These are phyloP conservation scores for Drosophila greeni DNA, from an alignment of 2,888 invertebrate species.

Conservation along the genomic window DNA sequence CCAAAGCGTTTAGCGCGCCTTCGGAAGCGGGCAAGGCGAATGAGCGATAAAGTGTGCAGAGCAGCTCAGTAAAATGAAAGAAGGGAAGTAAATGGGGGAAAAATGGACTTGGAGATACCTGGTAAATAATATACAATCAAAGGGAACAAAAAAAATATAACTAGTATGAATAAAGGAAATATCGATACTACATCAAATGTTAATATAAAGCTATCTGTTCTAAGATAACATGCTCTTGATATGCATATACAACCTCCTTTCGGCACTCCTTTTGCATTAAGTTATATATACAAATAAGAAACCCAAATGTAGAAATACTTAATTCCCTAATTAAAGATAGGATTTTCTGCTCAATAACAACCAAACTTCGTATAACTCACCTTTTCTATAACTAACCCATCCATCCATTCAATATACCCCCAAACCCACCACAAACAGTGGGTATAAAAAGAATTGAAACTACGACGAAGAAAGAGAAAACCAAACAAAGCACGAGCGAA, in stretches of 20 bases:
- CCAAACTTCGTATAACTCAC: too few species aligned
- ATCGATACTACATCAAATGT: too few species aligned
- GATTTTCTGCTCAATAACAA: background rate
- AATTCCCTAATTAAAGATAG: background rate
- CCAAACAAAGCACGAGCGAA: slow-evolving; percentile 32
- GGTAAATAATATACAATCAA: fast-evolving
- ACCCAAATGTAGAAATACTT: too few species aligned
- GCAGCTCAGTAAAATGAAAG: slow-evolving; percentile 43
- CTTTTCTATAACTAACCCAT: background rate
- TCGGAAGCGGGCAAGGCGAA: slow-evolving; percentile 48
- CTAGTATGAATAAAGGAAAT: background rate
- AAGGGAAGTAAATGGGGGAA: slow-evolving; percentile 10
- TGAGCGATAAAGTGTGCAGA: slow-evolving; percentile 67
- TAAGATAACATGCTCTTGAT: too few species aligned
- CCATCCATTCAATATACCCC: background rate
- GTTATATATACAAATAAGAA: too few species aligned
- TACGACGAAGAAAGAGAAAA: slow-evolving; percentile 31
- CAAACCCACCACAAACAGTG: background rate
- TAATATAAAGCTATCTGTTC: too few species aligned
- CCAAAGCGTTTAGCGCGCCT: slow-evolving; percentile 67
- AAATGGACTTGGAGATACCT: slow-evolving; percentile 2
- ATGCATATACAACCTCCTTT: too few species aligned
- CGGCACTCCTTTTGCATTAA: too few species aligned
- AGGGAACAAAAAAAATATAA: background rate
- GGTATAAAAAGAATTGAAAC: slow-evolving; percentile 15